Evolutionary conservation across 1,140 invertebrate genomes (phyloP).

Genomic region (Arion vulgaris): DNA sequence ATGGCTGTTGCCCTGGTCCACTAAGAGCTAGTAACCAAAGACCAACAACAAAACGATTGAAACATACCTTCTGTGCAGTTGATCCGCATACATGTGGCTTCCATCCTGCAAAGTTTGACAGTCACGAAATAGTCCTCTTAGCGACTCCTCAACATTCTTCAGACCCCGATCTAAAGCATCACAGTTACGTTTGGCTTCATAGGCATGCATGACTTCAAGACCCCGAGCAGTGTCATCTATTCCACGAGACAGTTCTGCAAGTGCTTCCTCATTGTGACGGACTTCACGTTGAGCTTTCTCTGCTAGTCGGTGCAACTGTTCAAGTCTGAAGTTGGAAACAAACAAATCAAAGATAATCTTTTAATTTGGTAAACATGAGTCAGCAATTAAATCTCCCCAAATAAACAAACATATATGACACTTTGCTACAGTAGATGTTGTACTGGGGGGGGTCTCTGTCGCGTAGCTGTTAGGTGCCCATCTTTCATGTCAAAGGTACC

Average conservation of each 20-base stretch:
- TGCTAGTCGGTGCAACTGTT: slow-evolving; percentile 91
- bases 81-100: slow-evolving; percentile 80
- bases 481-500: no score
- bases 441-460: no score
- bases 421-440: no score
- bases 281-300: slow-evolving; percentile 95
- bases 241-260: slow-evolving; percentile 88
- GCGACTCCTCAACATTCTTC: slow-evolving; percentile 86
- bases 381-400: no score
- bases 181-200: slow-evolving; percentile 93
- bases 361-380: no score
- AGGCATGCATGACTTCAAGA: slow-evolving; percentile 89
- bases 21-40: no score
- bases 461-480: no score
- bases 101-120: slow-evolving; percentile 91
- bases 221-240: slow-evolving; percentile 88
- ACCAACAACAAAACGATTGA: neutral
- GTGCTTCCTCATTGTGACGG: slow-evolving; percentile 87
- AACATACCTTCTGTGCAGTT: slow-evolving; percentile 72
- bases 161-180: slow-evolving; percentile 93
- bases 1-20: no score
- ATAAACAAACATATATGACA: no score
- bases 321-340: slow-evolving; percentile 76
- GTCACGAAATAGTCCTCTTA: slow-evolving; percentile 92
- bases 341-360: no score